Percentiles rank a stretch among this genome's conserved stretches.
Evolutionary conservation across 2,888 invertebrate genomes (phyloP).

Genomic region (Tetheella fluctuosa): DNA sequence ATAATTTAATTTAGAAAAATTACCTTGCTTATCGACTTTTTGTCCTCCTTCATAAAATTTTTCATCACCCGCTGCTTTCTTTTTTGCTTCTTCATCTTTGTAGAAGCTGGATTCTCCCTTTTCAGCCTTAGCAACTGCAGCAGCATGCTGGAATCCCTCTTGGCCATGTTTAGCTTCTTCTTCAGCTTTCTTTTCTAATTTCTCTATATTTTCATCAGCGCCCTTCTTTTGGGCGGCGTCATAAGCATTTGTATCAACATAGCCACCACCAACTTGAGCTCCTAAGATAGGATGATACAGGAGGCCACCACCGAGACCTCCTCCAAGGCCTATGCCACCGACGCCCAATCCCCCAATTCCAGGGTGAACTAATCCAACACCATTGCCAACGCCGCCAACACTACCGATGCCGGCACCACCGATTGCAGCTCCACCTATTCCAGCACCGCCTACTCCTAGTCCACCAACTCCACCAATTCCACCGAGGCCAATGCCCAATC

Average conservation of each 20-base stretch:
- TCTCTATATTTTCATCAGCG: conserved; percentile 82
- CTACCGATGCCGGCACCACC: conserved; percentile 46
- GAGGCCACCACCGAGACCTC: conserved; percentile 58
- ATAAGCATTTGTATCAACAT: conserved; percentile 83
- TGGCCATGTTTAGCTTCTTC: conserved; percentile 83
- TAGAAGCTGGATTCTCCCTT: conserved; percentile 80
- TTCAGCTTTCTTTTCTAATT: conserved; percentile 81
- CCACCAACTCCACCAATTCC: conserved; percentile 48
- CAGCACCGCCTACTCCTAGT: conserved; percentile 42
- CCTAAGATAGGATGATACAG: conserved; percentile 71
- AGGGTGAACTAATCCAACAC: conserved; percentile 59
- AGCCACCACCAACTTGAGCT: conserved; percentile 74
- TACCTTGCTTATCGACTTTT: conserved; percentile 84
- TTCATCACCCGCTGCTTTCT: conserved; percentile 84
- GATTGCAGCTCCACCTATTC: conserved; percentile 29
- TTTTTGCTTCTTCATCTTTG: conserved; percentile 83
- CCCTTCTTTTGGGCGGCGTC: conserved; percentile 84
- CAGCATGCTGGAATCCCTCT: conserved; percentile 82
- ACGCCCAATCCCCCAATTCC: conserved; percentile 65
- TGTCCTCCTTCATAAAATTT: conserved; percentile 85
- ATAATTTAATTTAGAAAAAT: conserved; percentile 23
- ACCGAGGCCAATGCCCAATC: conserved; percentile 46
- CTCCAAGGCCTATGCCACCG: conserved; percentile 52
- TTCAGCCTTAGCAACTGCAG: conserved; percentile 82
- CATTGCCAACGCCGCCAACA: conserved; percentile 36